Evolutionary conservation across 2,797 vertebrate species (phyloP).

Genomic region (Balearica regulorum): DNA sequence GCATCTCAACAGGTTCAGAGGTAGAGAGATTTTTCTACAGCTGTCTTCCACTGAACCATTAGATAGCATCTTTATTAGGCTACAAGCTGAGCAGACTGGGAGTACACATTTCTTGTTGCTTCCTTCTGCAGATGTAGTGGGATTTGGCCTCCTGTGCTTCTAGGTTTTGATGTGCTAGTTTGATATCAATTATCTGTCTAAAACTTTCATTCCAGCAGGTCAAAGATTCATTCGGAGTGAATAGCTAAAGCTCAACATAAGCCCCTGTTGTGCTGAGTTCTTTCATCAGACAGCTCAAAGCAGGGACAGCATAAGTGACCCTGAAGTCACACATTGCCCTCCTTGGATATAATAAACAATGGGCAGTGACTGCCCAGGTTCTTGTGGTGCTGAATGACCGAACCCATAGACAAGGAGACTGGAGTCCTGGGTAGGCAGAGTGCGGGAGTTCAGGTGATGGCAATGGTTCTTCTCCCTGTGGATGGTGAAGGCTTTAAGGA

Average conservation of each 20-base stretch:
- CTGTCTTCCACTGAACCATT: accelerated
- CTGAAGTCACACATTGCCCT: accelerated
- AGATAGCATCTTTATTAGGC: accelerated
- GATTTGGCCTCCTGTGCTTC: neutral
- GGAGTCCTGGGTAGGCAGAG: neutral
- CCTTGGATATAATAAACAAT: accelerated
- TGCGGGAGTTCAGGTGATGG: neutral
- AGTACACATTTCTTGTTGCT: neutral
- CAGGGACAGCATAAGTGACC: accelerated
- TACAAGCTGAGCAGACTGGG: accelerated
- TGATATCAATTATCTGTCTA: accelerated
- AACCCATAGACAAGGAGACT: accelerated
- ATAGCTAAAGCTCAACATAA: accelerated
- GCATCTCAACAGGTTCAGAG: neutral
- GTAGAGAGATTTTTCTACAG: neutral
- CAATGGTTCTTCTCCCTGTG: accelerated
- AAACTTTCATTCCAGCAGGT: neutral
- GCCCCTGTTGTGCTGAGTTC: neutral
- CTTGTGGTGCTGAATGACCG: too few species aligned
- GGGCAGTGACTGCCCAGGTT: neutral
- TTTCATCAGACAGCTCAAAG: neutral
- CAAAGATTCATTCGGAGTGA: neutral
- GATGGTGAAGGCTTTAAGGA: neutral
- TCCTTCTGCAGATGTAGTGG: neutral
- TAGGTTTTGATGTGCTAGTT: neutral